phyloP scores from a whole-genome alignment of 2,888 invertebrate species.

The Oligia fasciuncula region DNA sequence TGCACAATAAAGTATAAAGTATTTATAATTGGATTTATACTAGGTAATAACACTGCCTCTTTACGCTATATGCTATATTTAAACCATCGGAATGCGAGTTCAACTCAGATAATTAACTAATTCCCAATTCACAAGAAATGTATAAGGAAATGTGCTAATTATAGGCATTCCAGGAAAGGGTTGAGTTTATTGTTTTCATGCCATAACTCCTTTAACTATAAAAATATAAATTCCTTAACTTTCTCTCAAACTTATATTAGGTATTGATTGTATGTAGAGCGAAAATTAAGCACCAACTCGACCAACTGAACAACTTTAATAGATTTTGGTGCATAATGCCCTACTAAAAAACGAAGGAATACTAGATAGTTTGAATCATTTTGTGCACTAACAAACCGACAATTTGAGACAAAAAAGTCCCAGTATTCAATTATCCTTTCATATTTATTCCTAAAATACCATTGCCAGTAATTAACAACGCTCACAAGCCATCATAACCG shows the following conservation, averaged over 20 bases:
- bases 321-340: neutral
- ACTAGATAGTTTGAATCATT: no score
- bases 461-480: neutral
- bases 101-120: slow-evolving; percentile 4
- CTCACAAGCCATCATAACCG: slow-evolving; percentile 22
- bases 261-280: neutral
- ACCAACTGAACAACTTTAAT: neutral
- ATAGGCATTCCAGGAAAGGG: slow-evolving; percentile 2
- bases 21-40: neutral
- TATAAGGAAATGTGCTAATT: slow-evolving; percentile 37
- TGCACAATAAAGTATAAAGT: no score
- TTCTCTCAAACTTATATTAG: neutral
- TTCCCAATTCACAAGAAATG: slow-evolving; percentile 39
- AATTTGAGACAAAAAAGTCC: no score
- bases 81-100: neutral
- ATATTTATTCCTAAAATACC: neutral
- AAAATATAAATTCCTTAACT: neutral
- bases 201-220: neutral
- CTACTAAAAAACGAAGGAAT: no score
- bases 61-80: slow-evolving; percentile 15
- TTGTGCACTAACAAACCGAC: no score
- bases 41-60: neutral
- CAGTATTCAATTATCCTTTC: no score
- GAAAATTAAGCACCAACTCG: neutral
- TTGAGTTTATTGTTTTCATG: slow-evolving; percentile 14